Conservation (phyloP, 1,140 invertebrate genomes). For the Drosophila tristis region DNA sequence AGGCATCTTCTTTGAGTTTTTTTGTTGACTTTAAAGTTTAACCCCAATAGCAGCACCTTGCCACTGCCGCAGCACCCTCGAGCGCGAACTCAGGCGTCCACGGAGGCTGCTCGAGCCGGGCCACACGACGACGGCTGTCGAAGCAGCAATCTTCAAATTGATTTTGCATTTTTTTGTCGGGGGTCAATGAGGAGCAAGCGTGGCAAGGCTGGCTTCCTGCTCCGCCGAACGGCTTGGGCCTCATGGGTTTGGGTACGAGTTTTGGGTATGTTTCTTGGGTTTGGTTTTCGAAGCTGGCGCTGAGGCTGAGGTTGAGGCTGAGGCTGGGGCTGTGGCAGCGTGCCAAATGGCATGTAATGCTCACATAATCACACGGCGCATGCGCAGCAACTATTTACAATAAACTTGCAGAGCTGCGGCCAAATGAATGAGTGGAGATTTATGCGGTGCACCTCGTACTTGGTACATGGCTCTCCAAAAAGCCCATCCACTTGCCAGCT, state of each 20-base stretch:
- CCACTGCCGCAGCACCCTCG: slow-evolving; percentile 13
- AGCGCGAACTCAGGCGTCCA: slow-evolving; percentile 41
- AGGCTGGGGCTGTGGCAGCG: slow-evolving; percentile 35
- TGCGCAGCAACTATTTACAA: slow-evolving; percentile 54
- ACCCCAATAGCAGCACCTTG: slow-evolving; percentile 51
- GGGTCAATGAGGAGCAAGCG: slow-evolving; percentile 58
- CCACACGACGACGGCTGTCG: slow-evolving; percentile 38
- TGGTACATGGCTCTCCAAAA: slow-evolving; percentile 52
- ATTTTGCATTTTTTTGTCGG: slow-evolving; percentile 43
- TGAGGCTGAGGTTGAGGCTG: not conserved
- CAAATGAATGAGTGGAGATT: slow-evolving; percentile 73
- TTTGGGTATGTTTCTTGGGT: not conserved
- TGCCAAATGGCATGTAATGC: slow-evolving; percentile 68
- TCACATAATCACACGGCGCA: slow-evolving; percentile 53
- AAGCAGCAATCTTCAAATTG: slow-evolving; percentile 56
- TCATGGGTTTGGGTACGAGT: not conserved
- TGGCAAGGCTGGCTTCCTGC: slow-evolving; percentile 59
- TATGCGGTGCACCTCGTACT: slow-evolving; percentile 64
- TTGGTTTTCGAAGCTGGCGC: not conserved
- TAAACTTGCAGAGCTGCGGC: slow-evolving; percentile 56
- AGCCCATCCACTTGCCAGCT: slow-evolving; percentile 33
- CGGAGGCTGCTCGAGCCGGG: not conserved
- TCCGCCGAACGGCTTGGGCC: slow-evolving; percentile 5
- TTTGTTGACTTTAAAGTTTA: slow-evolving; percentile 38
- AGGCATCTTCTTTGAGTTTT: slow-evolving; percentile 4